phyloP scores from a whole-genome alignment of 1,140 invertebrate species.

The Grapholita molesta region DNA sequence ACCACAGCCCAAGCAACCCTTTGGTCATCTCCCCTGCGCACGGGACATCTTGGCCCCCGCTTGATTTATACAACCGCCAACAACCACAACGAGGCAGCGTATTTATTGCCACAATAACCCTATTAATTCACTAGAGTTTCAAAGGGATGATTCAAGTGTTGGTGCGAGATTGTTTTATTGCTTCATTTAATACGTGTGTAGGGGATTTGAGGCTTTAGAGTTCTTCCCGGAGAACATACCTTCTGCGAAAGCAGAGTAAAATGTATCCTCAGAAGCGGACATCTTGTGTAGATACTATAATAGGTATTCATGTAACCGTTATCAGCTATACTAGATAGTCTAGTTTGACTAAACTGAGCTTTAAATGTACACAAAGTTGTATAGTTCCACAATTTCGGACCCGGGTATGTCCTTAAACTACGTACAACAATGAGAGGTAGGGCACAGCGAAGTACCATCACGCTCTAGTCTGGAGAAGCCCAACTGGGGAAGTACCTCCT shows the following conservation, averaged over 20 bases:
- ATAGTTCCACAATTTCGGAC: no score
- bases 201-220: background rate
- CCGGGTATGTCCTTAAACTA: no score
- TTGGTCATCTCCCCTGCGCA: constrained; percentile 17
- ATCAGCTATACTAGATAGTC: no score
- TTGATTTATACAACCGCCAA: constrained; percentile 69
- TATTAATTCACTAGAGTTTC: constrained; percentile 71
- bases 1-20: background rate
- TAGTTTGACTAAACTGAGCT: no score
- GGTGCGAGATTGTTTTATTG: background rate
- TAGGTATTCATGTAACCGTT: no score
- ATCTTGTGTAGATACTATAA: no score
- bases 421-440: no score
- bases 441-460: no score
- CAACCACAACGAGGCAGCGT: constrained; percentile 65
- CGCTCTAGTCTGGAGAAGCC: no score
- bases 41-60: constrained; percentile 58
- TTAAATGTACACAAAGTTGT: no score
- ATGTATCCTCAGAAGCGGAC: background rate
- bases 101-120: constrained; percentile 75
- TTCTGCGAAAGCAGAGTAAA: background rate
- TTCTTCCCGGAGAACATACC: background rate
- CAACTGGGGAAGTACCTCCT: no score
- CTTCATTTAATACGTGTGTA: background rate
- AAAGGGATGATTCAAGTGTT: constrained; percentile 26